Evolutionary conservation across 2,888 invertebrate genomes (phyloP).

Genomic region (Parapristionchus giblindavisi): DNA sequence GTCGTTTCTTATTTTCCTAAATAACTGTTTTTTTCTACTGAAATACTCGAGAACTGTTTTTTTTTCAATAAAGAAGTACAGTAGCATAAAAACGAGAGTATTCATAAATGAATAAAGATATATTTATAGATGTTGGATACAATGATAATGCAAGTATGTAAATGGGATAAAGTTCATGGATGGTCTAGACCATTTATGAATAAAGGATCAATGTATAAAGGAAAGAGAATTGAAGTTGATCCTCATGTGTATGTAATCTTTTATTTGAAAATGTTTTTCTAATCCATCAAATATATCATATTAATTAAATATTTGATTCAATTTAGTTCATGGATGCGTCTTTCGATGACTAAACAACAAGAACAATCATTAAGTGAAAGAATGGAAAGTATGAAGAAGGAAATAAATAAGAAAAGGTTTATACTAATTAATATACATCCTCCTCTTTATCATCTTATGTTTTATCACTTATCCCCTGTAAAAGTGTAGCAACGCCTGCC

Average conservation of each 20-base stretch:
- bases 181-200: constrained; percentile 45
- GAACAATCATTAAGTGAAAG: constrained; percentile 51
- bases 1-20: neutral
- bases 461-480: too few species aligned
- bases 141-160: constrained; percentile 54
- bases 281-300: too few species aligned
- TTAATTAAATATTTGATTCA: neutral
- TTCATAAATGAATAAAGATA: neutral
- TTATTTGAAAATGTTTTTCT: too few species aligned
- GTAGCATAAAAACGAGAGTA: too few species aligned
- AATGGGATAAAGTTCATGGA: constrained; percentile 57
- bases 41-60: neutral
- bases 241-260: constrained; percentile 28
- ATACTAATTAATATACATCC: too few species aligned
- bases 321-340: constrained; percentile 24
- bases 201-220: neutral
- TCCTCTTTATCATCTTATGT: too few species aligned
- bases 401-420: constrained; percentile 55
- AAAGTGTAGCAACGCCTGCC: too few species aligned
- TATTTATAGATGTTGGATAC: constrained; percentile 46
- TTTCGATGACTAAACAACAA: constrained; percentile 41
- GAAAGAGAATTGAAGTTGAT: constrained; percentile 28
- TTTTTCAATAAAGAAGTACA: neutral
- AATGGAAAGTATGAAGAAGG: constrained; percentile 52
- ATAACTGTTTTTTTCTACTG: neutral